These are phyloP conservation scores for Eupithecia centaureata DNA, from an alignment of 2,888 invertebrate genomes.

Conservation along the genomic window DNA sequence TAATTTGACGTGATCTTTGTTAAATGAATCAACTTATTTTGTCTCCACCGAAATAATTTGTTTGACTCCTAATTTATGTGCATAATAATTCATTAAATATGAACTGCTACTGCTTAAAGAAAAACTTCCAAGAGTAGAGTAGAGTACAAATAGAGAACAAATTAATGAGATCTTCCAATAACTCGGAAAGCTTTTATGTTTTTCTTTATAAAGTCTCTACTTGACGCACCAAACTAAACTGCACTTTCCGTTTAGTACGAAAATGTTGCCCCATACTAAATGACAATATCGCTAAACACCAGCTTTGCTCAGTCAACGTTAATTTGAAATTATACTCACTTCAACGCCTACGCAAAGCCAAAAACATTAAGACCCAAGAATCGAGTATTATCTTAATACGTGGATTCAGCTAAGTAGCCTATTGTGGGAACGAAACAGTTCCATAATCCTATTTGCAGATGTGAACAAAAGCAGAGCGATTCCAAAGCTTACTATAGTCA, in stretches of 20 bases:
- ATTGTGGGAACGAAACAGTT: conserved; percentile 39
- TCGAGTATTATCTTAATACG: conserved; percentile 29
- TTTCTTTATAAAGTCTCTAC: too few species aligned
- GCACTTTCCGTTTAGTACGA: background rate
- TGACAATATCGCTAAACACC: background rate
- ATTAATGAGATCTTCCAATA: too few species aligned
- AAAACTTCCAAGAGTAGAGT: too few species aligned
- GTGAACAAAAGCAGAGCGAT: conserved; percentile 36
- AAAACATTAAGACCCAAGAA: conserved; percentile 21
- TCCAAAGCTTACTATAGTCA: conserved; percentile 23
- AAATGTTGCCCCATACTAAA: background rate
- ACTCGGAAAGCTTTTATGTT: too few species aligned
- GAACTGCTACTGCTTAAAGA: too few species aligned
- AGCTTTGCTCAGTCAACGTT: background rate
- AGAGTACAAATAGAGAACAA: too few species aligned
- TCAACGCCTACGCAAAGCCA: conserved; percentile 1
- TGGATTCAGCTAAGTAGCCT: conserved; percentile 33
- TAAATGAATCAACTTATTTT: too few species aligned
- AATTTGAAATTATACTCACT: conserved; percentile 1
- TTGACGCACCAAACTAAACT: background rate
- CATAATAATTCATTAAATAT: too few species aligned
- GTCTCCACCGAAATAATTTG: too few species aligned
- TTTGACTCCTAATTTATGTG: too few species aligned
- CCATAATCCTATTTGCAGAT: conserved; percentile 37
- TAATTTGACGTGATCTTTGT: too few species aligned